phyloP scores from a whole-genome alignment of 2,113 vertebrate species.

The Cnemophilus loriae region DNA sequence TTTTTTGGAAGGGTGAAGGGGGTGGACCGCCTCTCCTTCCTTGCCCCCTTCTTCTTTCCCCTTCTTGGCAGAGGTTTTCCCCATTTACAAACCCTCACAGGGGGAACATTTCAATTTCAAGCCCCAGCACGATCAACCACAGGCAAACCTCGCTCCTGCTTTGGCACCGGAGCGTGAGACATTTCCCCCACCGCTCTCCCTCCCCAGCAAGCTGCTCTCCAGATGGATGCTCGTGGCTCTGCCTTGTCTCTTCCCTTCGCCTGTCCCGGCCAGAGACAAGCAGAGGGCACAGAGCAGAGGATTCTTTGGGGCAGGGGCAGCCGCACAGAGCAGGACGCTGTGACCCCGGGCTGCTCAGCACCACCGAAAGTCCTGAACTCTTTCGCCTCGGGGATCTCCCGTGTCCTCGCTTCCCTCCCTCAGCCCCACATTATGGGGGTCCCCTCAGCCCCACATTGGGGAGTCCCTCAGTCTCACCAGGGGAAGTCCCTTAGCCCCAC shows the following conservation, averaged over 20 bases:
- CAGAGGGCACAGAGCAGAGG: background rate
- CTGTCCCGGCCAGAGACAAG: background rate
- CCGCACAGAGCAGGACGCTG: background rate
- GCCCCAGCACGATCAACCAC: background rate
- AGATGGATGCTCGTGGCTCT: background rate
- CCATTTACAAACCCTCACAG: background rate
- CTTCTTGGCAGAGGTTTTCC: background rate
- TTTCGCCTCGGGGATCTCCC: background rate
- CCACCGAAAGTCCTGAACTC: background rate
- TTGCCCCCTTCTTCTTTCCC: background rate
- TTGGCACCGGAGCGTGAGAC: constrained; percentile 9
- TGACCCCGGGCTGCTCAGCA: background rate
- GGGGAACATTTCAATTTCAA: constrained; percentile 13
- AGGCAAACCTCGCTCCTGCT: background rate
- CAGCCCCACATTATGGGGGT: rapidly evolving
- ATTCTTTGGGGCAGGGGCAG: background rate
- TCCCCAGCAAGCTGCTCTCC: constrained; percentile 23
- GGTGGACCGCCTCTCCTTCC: background rate
- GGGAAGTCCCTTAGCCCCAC: background rate
- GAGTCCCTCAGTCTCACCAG: background rate
- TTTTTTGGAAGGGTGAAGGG: background rate
- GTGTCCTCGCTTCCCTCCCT: background rate
- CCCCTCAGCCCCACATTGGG: background rate
- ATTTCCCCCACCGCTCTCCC: background rate
- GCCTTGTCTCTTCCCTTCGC: background rate